Percentiles rank a stretch among this genome's conserved stretches.
Conservation (phyloP, 2,797 vertebrate genomes). For the Karalla daura region DNA sequence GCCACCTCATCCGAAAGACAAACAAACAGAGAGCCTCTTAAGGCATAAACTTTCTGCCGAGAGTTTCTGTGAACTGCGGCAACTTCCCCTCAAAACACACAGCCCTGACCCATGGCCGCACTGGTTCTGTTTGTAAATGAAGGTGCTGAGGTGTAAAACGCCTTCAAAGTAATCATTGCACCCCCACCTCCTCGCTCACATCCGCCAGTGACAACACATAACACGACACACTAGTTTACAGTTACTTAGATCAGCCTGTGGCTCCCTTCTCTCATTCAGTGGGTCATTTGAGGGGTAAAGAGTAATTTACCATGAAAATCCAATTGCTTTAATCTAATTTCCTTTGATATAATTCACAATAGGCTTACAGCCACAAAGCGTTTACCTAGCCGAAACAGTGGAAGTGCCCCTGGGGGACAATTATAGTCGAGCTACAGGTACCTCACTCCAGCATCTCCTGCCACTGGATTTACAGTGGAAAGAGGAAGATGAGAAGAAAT, state of each 20-base stretch:
- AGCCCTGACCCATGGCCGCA: slow-evolving; percentile 17
- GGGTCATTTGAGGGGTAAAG: slow-evolving; percentile 80
- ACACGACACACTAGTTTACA: slow-evolving; percentile 51
- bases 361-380: slow-evolving; percentile 70
- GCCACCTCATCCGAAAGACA: slow-evolving; percentile 58
- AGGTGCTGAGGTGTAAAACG: slow-evolving; percentile 17
- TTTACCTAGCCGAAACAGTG: slow-evolving; percentile 70
- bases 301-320: slow-evolving; percentile 82
- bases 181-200: not conserved
- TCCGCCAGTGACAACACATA: slow-evolving; percentile 37
- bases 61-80: slow-evolving; percentile 1
- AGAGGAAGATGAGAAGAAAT: slow-evolving; percentile 31
- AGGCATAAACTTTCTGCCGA: slow-evolving; percentile 38
- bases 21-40: slow-evolving; percentile 52
- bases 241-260: slow-evolving; percentile 58
- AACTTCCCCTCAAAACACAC: slow-evolving; percentile 26
- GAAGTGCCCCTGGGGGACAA: slow-evolving; percentile 65
- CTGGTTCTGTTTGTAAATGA: slow-evolving; percentile 40
- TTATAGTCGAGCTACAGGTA: slow-evolving; percentile 71
- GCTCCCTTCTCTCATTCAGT: slow-evolving; percentile 59
- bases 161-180: slow-evolving; percentile 38
- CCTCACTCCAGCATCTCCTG: slow-evolving; percentile 47
- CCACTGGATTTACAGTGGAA: slow-evolving; percentile 29
- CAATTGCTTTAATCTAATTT: slow-evolving; percentile 78
- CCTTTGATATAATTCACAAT: slow-evolving; percentile 77